Conservation (phyloP, 1,140 invertebrate species). For the Lysiphlebus fabarum region DNA sequence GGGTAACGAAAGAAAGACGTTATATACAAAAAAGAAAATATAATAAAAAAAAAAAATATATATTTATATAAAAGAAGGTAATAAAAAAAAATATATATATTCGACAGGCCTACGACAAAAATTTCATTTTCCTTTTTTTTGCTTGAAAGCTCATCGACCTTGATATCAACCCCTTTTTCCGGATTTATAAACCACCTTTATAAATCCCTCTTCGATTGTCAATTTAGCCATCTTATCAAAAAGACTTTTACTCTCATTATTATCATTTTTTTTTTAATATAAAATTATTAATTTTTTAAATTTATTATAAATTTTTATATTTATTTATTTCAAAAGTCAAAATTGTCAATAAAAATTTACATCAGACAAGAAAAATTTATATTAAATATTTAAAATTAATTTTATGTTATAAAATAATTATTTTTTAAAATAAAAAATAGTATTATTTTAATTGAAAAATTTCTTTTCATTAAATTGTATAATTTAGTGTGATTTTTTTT, state of each 20-base stretch:
- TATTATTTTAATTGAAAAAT: no score
- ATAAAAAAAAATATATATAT: background rate
- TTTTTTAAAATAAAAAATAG: no score
- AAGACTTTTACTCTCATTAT: conserved; percentile 8
- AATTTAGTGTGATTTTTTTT: no score
- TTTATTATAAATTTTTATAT: no score
- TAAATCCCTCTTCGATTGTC: conserved; percentile 31
- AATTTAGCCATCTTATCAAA: conserved; percentile 26
- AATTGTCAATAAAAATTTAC: background rate
- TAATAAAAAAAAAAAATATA: background rate
- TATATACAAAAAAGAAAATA: conserved; percentile 1
- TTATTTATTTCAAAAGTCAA: background rate
- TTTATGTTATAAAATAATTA: no score
- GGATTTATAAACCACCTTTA: conserved; percentile 10
- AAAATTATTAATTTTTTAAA: no score
- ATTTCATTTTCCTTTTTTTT: conserved; percentile 40
- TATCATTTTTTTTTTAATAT: background rate
- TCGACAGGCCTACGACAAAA: conserved; percentile 35
- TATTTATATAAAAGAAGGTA: background rate
- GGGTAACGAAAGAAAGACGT: no score
- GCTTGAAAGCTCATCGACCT: conserved; percentile 25
- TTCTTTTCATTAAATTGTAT: no score
- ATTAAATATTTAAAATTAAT: no score
- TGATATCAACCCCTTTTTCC: background rate
- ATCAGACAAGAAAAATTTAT: background rate